These are phyloP conservation scores for Coluber constrictor DNA, from an alignment of 2,797 vertebrate species.

Conservation along the genomic window DNA sequence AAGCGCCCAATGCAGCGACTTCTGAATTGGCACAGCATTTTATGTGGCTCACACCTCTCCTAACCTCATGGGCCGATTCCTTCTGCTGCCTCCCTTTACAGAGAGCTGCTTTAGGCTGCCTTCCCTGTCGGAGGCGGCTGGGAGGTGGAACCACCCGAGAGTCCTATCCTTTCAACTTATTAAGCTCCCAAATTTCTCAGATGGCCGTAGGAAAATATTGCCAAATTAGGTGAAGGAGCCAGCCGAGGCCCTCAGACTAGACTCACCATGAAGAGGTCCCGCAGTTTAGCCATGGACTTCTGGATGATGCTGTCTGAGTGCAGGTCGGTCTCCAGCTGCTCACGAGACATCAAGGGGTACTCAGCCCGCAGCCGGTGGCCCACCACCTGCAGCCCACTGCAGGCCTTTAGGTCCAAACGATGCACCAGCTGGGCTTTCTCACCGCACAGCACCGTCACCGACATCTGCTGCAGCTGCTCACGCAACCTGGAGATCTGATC, in stretches of 20 bases:
- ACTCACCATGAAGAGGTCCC: constrained; percentile 68
- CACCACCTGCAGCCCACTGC: constrained; percentile 45
- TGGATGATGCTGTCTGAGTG: constrained; percentile 55
- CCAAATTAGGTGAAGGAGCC: background rate
- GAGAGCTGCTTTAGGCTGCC: background rate
- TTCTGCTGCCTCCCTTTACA: background rate
- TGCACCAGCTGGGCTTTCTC: constrained; percentile 44
- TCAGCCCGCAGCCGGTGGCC: constrained; percentile 65
- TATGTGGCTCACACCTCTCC: background rate
- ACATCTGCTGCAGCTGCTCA: background rate
- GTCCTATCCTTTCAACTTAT: background rate
- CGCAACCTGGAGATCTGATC: background rate
- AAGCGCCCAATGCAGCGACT: background rate
- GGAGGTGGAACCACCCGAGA: background rate
- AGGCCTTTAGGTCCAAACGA: constrained; percentile 21
- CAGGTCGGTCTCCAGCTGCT: constrained; percentile 73
- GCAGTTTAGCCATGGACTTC: constrained; percentile 56
- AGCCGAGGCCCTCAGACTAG: background rate
- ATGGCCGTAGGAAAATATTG: background rate
- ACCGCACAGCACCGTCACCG: constrained; percentile 23
- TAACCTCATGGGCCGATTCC: background rate
- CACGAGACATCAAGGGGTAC: constrained; percentile 62
- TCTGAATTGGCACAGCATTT: background rate
- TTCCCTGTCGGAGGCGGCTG: background rate
- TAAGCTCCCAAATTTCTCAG: background rate